Conservation (phyloP, 2,888 invertebrate genomes). For the Petrolisthes manimaculis region DNA sequence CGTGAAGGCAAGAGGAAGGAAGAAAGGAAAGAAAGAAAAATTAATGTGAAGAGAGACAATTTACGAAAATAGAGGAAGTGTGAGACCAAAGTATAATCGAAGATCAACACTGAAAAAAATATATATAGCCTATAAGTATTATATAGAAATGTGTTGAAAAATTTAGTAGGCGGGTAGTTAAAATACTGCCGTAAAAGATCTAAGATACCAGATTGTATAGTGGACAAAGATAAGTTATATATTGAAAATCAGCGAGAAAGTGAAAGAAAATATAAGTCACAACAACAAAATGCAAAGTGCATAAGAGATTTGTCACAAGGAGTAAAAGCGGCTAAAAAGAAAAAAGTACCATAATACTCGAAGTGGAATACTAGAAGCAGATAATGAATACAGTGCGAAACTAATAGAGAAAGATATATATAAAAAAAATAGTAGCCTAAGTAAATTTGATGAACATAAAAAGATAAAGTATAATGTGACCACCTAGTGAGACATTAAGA, state of each 20-base stretch:
- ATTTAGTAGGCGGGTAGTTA: not conserved
- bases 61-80: not conserved
- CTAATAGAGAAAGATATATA: too few relatives aligned
- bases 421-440: too few relatives aligned
- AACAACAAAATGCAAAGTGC: too few relatives aligned
- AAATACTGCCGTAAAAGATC: not conserved
- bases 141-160: too few relatives aligned
- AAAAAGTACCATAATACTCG: too few relatives aligned
- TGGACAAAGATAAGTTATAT: not conserved
- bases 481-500: not conserved
- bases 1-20: not conserved
- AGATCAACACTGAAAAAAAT: not conserved
- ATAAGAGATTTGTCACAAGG: too few relatives aligned
- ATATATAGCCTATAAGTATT: not conserved
- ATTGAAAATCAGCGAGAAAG: not conserved
- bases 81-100: not conserved
- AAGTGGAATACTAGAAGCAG: too few relatives aligned
- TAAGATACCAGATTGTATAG: not conserved
- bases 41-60: not conserved
- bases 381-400: too few relatives aligned
- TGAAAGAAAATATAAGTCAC: not conserved
- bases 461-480: too few relatives aligned
- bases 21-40: not conserved
- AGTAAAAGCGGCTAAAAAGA: too few relatives aligned
- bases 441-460: too few relatives aligned